phyloP scores from a whole-genome alignment of 2,888 invertebrate genomes.

The Dilophus febrilis region DNA sequence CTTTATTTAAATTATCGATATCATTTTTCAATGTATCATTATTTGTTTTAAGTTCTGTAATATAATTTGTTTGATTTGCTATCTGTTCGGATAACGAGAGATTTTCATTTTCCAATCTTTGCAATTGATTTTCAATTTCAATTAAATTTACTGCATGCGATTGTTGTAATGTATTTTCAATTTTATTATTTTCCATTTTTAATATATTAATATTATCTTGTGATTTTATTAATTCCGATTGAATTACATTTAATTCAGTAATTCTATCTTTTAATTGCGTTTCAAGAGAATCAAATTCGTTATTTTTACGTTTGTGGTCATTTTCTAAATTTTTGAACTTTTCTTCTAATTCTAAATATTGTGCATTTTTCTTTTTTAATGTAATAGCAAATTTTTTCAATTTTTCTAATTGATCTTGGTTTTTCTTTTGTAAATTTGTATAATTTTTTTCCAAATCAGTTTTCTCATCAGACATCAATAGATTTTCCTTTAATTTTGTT shows the following conservation, averaged over 20 bases:
- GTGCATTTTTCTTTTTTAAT: slow-evolving; percentile 51
- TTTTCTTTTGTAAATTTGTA: slow-evolving; percentile 37
- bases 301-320: slow-evolving; percentile 16
- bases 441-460: slow-evolving; percentile 27
- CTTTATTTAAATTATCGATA: slow-evolving; percentile 23
- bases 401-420: slow-evolving; percentile 54
- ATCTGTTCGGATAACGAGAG: not conserved
- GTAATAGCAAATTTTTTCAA: slow-evolving; percentile 61
- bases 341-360: slow-evolving; percentile 46
- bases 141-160: no score
- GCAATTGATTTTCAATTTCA: not conserved
- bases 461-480: not conserved
- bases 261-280: slow-evolving; percentile 7
- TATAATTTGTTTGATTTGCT: slow-evolving; percentile 21
- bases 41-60: slow-evolving; percentile 27
- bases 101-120: no score
- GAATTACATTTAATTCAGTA: not conserved
- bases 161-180: not conserved
- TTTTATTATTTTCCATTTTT: not conserved
- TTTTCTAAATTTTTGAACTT: slow-evolving; percentile 25
- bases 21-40: slow-evolving; percentile 17
- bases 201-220: not conserved
- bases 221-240: not conserved
- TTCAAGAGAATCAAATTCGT: slow-evolving; percentile 10
- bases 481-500: slow-evolving; percentile 15